Conservation (phyloP, 2,888 invertebrate species). For the Augiades crinisus region DNA sequence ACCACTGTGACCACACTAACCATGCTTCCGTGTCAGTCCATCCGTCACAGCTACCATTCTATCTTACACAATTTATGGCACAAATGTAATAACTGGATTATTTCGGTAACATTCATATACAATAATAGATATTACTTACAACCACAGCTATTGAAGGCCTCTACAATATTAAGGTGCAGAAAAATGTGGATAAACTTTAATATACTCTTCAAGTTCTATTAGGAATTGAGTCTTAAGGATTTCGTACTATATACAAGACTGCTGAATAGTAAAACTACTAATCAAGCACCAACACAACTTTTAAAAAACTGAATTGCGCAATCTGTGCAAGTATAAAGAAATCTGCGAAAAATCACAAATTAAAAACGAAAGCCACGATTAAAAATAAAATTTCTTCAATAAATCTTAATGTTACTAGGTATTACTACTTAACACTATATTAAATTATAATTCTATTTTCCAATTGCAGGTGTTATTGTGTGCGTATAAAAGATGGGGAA, state of each 20-base stretch:
- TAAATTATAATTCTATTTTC: conserved; percentile 1
- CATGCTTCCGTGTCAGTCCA: not conserved
- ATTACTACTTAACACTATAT: conserved; percentile 1
- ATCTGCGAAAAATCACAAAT: not conserved
- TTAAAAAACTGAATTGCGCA: not conserved
- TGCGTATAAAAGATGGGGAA: not conserved
- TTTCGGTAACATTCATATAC: conserved; percentile 31
- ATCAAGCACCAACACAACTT: too few relatives aligned
- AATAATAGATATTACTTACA: conserved; percentile 23
- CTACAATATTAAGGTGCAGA: conserved; percentile 8
- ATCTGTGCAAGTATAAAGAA: not conserved
- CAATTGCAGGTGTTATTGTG: not conserved
- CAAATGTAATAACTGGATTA: conserved; percentile 31
- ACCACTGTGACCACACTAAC: not conserved
- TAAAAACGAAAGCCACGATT: conserved; percentile 6
- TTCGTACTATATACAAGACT: not conserved
- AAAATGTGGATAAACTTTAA: not conserved
- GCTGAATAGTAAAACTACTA: too few relatives aligned
- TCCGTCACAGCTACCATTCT: conserved; percentile 17
- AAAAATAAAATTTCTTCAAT: conserved; percentile 3
- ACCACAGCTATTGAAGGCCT: conserved; percentile 20
- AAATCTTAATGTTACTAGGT: conserved; percentile 4
- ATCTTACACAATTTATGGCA: conserved; percentile 36
- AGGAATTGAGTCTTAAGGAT: conserved; percentile 9
- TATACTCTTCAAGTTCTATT: not conserved